Conservation (phyloP, 2,888 invertebrate genomes). For the Leucoptera coffeella region DNA sequence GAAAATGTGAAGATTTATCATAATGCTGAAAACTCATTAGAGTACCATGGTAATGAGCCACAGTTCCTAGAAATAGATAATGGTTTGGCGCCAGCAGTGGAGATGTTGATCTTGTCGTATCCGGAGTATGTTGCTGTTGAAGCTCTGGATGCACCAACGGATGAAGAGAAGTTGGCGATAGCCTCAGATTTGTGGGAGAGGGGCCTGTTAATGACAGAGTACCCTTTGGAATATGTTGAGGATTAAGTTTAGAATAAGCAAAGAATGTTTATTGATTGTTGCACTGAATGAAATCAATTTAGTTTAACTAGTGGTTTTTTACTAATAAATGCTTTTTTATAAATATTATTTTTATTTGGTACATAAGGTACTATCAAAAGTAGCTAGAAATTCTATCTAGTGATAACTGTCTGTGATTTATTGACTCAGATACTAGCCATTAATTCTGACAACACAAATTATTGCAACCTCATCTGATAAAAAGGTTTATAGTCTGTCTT, state of each 20-base stretch:
- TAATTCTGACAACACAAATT: no score
- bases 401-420: not conserved
- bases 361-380: not conserved
- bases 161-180: conserved; percentile 58
- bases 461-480: no score
- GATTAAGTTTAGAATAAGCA: no score
- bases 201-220: conserved; percentile 70
- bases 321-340: no score
- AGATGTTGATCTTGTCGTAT: conserved; percentile 64
- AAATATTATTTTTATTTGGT: not conserved
- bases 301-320: not conserved
- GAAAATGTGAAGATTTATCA: conserved; percentile 65
- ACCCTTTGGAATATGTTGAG: conserved; percentile 45
- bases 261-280: no score
- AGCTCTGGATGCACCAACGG: conserved; percentile 59
- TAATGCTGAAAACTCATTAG: conserved; percentile 76
- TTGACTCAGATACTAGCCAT: no score
- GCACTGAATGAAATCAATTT: not conserved
- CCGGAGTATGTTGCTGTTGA: conserved; percentile 71
- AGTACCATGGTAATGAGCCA: conserved; percentile 78
- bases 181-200: conserved; percentile 76
- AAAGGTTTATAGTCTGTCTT: no score
- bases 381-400: not conserved
- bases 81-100: conserved; percentile 62
- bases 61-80: conserved; percentile 63